A percentile compares a stretch with the other conserved stretches of the same genome.
Conservation (phyloP, 1,140 invertebrate genomes). For the Apis florea region DNA sequence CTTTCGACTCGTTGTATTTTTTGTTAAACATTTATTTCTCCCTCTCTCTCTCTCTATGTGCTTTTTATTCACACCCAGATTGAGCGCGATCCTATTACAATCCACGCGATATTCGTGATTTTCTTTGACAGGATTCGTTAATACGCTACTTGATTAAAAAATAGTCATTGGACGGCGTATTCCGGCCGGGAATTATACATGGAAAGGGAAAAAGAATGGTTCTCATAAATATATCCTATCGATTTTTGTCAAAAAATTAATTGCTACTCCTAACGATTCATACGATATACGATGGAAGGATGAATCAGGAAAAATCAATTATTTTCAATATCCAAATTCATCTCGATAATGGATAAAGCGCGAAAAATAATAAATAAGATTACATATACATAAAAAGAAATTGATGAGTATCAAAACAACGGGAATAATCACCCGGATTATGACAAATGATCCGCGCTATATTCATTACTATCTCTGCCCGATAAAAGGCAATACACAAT, state of each 20-base stretch:
- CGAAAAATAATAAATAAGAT: too few species aligned
- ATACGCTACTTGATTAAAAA: not conserved
- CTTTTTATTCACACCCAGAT: not conserved
- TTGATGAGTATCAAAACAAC: too few species aligned
- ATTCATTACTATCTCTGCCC: constrained; percentile 3
- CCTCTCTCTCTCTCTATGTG: not conserved
- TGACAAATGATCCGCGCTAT: not conserved
- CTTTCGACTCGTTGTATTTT: not conserved
- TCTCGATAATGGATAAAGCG: too few species aligned
- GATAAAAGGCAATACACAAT: constrained; percentile 1
- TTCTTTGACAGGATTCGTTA: not conserved
- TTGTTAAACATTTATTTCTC: too few species aligned
- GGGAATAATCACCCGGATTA: too few species aligned
- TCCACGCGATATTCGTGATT: not conserved
- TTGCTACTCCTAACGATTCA: not conserved
- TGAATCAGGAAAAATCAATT: too few species aligned
- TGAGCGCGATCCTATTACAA: not conserved
- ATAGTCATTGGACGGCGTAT: not conserved
- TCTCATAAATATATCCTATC: constrained; percentile 1
- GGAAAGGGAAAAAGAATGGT: not conserved
- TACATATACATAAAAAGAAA: too few species aligned
- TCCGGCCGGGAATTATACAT: not conserved
- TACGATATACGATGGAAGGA: too few species aligned
- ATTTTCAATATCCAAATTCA: too few species aligned
- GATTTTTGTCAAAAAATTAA: too few species aligned